Base-by-base conservation (phyloP, 1,140 invertebrate species). In the Vollenhovia emeryi region DNA sequence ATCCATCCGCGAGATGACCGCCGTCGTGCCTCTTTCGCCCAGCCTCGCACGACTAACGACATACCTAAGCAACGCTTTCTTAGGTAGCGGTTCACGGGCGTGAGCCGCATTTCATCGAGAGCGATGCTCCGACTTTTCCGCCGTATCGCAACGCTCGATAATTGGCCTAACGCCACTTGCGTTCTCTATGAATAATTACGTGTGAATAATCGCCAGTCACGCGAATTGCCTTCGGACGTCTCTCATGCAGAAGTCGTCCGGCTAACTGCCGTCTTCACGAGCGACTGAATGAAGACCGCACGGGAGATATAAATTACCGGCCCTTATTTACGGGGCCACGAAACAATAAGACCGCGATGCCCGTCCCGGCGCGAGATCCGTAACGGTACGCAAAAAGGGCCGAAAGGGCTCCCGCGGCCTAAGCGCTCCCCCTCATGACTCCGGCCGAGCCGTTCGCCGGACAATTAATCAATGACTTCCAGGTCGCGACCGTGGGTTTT, bases 401-500 rank as follows among this genome's bases (percentile, higher is more conserved):
- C 18, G 50, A 80, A 57, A 57, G 50, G 18, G 21, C 13, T 9
- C 7, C 36, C 9, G 30, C 8, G 15, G 9, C 18, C 18, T 43
- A 62, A 57, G 69, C n/a, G n/a, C 18, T 43, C 36, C 3, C 48
- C n/a, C 15, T 21, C 21, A n/a, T n/a, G n/a, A n/a, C 48, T 15
- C 24, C 40, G 27, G 36, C 4, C 15, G 69, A 52, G 40, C n/a
- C 24, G 55, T 83, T 78, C 50, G n/a, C 48, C 50, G 30, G 24
- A 43, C 52, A 50, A 84, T 78, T 60, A 74, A 84, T 87, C 85
- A 50, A 11, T n/a, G 11, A 30, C 18, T 21, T n/a, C 15, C 21
- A n/a, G 21, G n/a, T n/a, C 13, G 4, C 15, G 50, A n/a, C 85
- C 57, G 80, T 40, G 62, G 64, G 64, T 88, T 89, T 90, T 86